These are phyloP conservation scores for Drosophila melanocephala DNA, from an alignment of 2,888 invertebrate species.

Conservation along the genomic window DNA sequence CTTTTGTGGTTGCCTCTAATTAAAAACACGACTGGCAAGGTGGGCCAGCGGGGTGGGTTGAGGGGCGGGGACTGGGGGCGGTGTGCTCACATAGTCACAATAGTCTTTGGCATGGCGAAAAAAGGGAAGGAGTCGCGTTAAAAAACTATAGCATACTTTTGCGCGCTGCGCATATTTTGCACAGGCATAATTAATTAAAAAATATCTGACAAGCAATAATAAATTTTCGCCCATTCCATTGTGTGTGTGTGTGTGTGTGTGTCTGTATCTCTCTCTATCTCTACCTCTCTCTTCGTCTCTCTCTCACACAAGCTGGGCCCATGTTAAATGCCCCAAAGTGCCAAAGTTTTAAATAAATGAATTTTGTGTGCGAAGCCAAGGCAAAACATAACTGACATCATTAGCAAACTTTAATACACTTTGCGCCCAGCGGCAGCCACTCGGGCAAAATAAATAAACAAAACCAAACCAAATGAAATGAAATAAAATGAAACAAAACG, in stretches of 20 bases:
- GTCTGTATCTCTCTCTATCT: not conserved
- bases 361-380: conserved; percentile 53
- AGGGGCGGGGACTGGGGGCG: not conserved
- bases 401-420: conserved; percentile 79
- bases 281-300: not conserved
- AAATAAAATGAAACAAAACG: conserved; percentile 29
- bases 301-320: not conserved
- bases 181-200: conserved; percentile 77
- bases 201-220: conserved; percentile 76
- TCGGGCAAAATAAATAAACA: conserved; percentile 50
- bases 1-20: conserved; percentile 80
- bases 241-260: conserved; percentile 9
- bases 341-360: conserved; percentile 73
- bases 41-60: not conserved
- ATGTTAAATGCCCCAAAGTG: conserved; percentile 64
- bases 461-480: conserved; percentile 14
- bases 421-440: conserved; percentile 46
- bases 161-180: conserved; percentile 71
- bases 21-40: conserved; percentile 57
- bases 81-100: conserved; percentile 9
- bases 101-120: conserved; percentile 45
- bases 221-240: conserved; percentile 55
- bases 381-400: conserved; percentile 79
- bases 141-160: conserved; percentile 75
- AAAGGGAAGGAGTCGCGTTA: conserved; percentile 19